phyloP scores from a whole-genome alignment of 2,888 invertebrate species.

The Julus scandinavius region DNA sequence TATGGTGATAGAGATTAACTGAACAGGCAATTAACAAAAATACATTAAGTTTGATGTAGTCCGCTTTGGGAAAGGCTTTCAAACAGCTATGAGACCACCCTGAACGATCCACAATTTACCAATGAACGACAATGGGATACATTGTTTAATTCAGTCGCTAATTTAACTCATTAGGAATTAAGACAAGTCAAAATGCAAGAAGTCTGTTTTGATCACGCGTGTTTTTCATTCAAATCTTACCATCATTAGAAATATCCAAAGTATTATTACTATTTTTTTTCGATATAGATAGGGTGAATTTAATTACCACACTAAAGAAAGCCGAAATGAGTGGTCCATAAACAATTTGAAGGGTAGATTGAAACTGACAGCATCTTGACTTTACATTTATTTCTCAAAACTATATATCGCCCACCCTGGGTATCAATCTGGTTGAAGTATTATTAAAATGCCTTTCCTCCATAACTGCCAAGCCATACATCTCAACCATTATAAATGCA shows the following conservation, averaged over 20 bases:
- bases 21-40: not conserved
- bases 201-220: not conserved
- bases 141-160: not conserved
- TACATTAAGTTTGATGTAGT: conserved; percentile 9
- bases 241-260: not conserved
- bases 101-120: not conserved
- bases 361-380: conserved; percentile 19
- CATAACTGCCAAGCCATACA: not conserved
- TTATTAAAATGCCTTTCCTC: not conserved
- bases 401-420: not conserved
- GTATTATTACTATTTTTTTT: not conserved
- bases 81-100: not conserved
- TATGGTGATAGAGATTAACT: not conserved
- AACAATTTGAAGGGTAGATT: not conserved
- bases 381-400: not conserved
- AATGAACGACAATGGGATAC: not conserved
- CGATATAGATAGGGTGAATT: not conserved
- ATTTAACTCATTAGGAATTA: not conserved
- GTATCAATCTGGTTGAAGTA: conserved; percentile 16
- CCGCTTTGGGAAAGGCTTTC: not conserved
- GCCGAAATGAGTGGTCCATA: not conserved
- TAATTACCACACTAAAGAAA: conserved; percentile 3
- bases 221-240: not conserved
- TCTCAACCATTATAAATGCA: conserved; percentile 10
- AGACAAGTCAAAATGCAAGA: not conserved